Percentiles rank a stretch among this genome's conserved stretches.
These are phyloP conservation scores for Channa argus DNA, from an alignment of 2,113 vertebrate species.

Conservation along the genomic window DNA sequence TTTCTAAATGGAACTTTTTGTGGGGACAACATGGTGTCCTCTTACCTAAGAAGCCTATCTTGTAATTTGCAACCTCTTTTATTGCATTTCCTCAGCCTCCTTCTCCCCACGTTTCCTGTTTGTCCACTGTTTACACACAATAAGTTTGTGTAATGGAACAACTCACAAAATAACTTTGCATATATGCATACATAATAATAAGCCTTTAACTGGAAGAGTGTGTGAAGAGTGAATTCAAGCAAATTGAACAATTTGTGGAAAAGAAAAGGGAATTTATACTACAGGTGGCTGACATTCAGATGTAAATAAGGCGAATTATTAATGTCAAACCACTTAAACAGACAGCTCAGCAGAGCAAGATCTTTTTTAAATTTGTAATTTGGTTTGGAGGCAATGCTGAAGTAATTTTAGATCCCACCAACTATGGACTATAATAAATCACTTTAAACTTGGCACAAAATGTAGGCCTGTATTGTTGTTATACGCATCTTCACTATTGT, in stretches of 20 bases:
- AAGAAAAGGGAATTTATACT: too few species aligned
- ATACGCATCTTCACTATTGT: too few species aligned
- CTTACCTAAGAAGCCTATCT: neutral
- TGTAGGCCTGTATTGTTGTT: too few species aligned
- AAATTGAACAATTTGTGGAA: neutral
- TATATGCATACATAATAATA: neutral
- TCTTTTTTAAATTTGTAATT: neutral
- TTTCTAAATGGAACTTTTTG: neutral
- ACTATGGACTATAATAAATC: too few species aligned
- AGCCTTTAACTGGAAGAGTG: neutral
- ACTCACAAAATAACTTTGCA: neutral
- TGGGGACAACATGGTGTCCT: too few species aligned
- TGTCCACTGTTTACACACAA: neutral
- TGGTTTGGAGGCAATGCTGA: neutral
- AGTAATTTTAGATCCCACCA: neutral
- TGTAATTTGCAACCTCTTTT: neutral
- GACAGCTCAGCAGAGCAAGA: neutral
- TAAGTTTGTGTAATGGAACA: neutral
- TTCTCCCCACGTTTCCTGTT: neutral
- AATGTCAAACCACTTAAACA: constrained; percentile 19
- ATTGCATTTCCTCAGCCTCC: neutral
- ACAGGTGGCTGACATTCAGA: neutral
- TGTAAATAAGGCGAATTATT: constrained; percentile 4
- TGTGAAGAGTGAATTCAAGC: too few species aligned
- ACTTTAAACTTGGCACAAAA: too few species aligned